Evolutionary conservation across 2,113 vertebrate species (phyloP), one percentile per base, ranked within the genome.

Genomic region (Perognathus longimembris): DNA sequence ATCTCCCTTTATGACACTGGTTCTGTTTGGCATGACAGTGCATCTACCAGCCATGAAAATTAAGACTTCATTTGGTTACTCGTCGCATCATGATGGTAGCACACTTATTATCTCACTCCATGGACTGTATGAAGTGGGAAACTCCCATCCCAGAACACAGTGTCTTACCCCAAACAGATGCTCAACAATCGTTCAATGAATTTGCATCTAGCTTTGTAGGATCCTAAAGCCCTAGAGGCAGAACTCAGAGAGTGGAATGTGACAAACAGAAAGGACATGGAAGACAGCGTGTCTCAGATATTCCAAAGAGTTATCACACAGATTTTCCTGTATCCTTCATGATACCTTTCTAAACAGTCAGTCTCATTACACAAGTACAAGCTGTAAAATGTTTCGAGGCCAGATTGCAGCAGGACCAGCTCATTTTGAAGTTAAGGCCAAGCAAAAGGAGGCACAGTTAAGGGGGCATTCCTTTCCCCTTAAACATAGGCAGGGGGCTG

Each of bases 351-450:
- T 74, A 54, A 90, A 75, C 24, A 73, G 36, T 67, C 64, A 63
- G n/a, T 54, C 45, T 93, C 84, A 84, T 84, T 79, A 92, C 10
- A 5, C 67, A 42, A 66, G 26, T 18, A 70, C 36, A 54, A 40
- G 57, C 12, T 34, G 69, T 66, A 70, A 77, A 64, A 67, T 32
- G 79, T 70, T 67, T 74, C 36, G 71, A 87, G 91, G n/a, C 71
- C 26, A 67, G 30, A 61, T 10, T 88, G 21, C 22, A 83, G 28
- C 50, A 95, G 36, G n/a, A 92, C 34, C 22, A 64, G 34, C n/a
- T 78, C 40, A 82, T 88, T 91, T 79, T 61, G 59, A 21, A 90
- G 85, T 92, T 57, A 85, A 0, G 42, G 80, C 17, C 40, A 74
- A 92, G 69, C 42, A 82, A 74, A 57, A 78, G 6, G 20, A 91